phyloP scores from a whole-genome alignment of 2,888 invertebrate genomes.

The Oxyscelio sp. region DNA sequence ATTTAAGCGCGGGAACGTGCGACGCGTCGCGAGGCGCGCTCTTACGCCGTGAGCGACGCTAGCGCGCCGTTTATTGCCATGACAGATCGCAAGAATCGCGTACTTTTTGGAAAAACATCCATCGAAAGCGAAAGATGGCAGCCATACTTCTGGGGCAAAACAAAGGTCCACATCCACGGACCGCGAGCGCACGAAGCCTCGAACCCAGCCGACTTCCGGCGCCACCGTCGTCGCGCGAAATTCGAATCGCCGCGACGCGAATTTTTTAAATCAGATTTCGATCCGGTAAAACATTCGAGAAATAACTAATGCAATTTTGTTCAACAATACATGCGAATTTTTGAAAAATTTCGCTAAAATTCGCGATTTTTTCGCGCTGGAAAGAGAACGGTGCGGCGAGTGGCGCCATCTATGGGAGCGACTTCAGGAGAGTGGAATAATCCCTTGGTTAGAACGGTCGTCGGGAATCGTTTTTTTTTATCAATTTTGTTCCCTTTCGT shows the following conservation, averaged over 20 bases:
- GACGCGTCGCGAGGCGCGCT: constrained; percentile 37
- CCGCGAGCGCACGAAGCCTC: constrained; percentile 86
- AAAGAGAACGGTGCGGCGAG: too few species aligned
- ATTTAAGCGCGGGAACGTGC: constrained; percentile 19
- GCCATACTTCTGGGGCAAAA: constrained; percentile 95
- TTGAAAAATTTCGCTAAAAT: too few species aligned
- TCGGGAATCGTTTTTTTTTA: too few species aligned
- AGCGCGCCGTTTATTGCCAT: constrained; percentile 83
- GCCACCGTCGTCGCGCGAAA: constrained; percentile 75
- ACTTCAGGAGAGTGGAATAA: constrained; percentile 33
- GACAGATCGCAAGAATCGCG: constrained; percentile 84
- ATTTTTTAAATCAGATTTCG: too few species aligned
- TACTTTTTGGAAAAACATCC: constrained; percentile 91
- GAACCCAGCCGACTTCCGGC: constrained; percentile 85
- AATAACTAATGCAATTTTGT: too few species aligned
- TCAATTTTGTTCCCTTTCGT: too few species aligned
- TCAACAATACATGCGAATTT: too few species aligned
- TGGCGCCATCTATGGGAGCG: not conserved
- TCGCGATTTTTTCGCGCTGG: too few species aligned
- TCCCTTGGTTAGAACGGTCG: not conserved
- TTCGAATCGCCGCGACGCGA: too few species aligned
- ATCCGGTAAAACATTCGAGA: too few species aligned
- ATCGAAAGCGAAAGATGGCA: constrained; percentile 95
- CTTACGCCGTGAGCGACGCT: constrained; percentile 48
- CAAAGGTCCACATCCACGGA: constrained; percentile 90